Evolutionary conservation across 1,140 invertebrate genomes (phyloP).

Genomic region (Aethina tumida): DNA sequence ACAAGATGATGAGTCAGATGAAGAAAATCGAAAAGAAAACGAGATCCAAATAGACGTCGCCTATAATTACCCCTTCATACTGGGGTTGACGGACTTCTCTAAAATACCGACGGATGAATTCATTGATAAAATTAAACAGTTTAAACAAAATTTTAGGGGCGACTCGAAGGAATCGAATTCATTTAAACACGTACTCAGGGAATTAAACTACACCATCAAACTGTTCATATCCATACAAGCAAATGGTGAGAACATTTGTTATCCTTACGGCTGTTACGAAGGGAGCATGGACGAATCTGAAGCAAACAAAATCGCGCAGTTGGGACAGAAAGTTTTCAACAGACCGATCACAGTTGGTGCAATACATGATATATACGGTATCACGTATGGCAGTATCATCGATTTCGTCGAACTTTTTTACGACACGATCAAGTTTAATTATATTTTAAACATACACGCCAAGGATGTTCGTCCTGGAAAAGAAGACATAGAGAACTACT

Average conservation of each 20-base stretch:
- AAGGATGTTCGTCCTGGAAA: no score
- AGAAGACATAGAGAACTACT: no score
- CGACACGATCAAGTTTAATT: no score
- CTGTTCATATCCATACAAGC: slow-evolving; percentile 17
- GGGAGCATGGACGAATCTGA: not conserved
- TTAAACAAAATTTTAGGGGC: slow-evolving; percentile 16
- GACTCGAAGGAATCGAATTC: slow-evolving; percentile 9
- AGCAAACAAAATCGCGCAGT: no score
- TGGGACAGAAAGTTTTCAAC: no score
- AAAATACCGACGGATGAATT: slow-evolving; percentile 11
- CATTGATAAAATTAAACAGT: slow-evolving; percentile 14
- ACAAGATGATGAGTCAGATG: not conserved
- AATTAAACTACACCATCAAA: slow-evolving; percentile 11
- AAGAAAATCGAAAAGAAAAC: slow-evolving; percentile 1
- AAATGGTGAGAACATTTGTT: slow-evolving; percentile 13
- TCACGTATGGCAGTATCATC: no score
- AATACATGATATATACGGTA: no score
- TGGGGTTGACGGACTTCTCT: slow-evolving; percentile 11
- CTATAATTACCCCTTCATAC: slow-evolving; percentile 15
- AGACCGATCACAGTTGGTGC: no score
- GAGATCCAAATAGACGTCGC: slow-evolving; percentile 9
- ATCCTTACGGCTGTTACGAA: slow-evolving; percentile 13
- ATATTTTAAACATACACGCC: no score
- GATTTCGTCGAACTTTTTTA: no score
- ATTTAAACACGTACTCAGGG: slow-evolving; percentile 7